Evolutionary conservation across 2,888 invertebrate species (phyloP), one percentile per base, ranked within the genome.

Genomic region (Eupeodes latifasciatus): DNA sequence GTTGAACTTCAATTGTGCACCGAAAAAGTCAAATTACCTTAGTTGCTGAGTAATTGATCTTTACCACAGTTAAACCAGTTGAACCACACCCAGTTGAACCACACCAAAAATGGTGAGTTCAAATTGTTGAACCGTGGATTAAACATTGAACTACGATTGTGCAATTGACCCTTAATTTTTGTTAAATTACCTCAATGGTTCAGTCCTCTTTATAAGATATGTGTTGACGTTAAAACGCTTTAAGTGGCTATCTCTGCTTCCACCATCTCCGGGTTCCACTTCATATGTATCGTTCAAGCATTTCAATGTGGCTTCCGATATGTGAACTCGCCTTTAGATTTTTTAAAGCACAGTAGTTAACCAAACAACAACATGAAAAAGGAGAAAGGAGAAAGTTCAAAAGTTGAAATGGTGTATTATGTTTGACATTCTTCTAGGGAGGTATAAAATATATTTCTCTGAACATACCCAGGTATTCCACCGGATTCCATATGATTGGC

Each of bases 401-500:
- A 90, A 91, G 90, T 91, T 91, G 90, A 89, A 82, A 90, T 72
- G 81, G 85, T 90, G 85, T 90, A 90, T 90, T 90, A 89, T 47
- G 47, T 77, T 49, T 2, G 40, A 40, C 40, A 14, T 59, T 4
- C 34, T 14, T 34, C 16, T 66, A 47, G 44, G 59, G 53, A 14
- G 14, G 14, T 57, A 75, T 27, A 61, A 16, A 71, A 64, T n/a
- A 75, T 6, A 16, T 53, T 2, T 11, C 67, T 59, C 47, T 77
- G 3, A 16, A 91, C 94, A 93, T 95, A 99, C 99, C 99, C 99
- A 1, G 99, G 98, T 90, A 98, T 95, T 40, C 99, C 99, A 2
- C 98, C 98, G 86, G 98, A 98, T 94, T 99, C 99, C 96, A 99
- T 97, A 92, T 97, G 97, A 94, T 99, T 99, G 69, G 99, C 99